Percentiles rank a stretch among this genome's conserved stretches.
phyloP scores from a whole-genome alignment of 2,113 vertebrate genomes.

The Pampusana beccarii region DNA sequence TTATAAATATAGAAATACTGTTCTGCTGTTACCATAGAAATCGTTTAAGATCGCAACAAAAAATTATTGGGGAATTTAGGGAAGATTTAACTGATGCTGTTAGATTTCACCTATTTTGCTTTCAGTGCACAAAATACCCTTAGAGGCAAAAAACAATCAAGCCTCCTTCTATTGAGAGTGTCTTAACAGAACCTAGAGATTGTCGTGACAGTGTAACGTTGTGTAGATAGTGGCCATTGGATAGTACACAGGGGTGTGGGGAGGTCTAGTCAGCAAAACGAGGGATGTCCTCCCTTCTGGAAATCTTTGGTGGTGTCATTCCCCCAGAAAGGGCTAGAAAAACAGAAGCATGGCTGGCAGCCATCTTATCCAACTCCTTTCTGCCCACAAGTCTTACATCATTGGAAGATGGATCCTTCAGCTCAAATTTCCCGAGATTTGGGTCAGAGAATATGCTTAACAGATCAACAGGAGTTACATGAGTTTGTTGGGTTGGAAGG shows the following conservation, averaged over 20 bases:
- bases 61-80: background rate
- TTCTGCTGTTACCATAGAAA: slow-evolving; percentile 52
- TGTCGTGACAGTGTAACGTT: background rate
- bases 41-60: background rate
- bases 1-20: slow-evolving; percentile 39
- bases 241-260: accelerated
- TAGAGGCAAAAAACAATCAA: background rate
- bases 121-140: background rate
- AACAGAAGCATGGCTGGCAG: background rate
- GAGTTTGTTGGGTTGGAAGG: background rate
- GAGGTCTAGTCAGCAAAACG: background rate
- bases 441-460: background rate
- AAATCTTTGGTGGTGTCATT: background rate
- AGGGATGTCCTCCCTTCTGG: background rate
- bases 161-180: background rate
- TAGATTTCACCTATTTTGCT: background rate
- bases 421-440: background rate
- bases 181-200: background rate
- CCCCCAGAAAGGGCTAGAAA: background rate
- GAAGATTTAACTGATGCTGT: background rate
- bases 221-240: accelerated
- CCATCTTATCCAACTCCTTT: background rate
- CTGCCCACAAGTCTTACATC: background rate
- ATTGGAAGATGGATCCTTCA: background rate
- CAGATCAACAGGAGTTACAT: background rate